A percentile compares a stretch with the other conserved stretches of the same genome.
Conservation (phyloP, 2,888 invertebrate genomes). For the Drosophila nr. medialis region DNA sequence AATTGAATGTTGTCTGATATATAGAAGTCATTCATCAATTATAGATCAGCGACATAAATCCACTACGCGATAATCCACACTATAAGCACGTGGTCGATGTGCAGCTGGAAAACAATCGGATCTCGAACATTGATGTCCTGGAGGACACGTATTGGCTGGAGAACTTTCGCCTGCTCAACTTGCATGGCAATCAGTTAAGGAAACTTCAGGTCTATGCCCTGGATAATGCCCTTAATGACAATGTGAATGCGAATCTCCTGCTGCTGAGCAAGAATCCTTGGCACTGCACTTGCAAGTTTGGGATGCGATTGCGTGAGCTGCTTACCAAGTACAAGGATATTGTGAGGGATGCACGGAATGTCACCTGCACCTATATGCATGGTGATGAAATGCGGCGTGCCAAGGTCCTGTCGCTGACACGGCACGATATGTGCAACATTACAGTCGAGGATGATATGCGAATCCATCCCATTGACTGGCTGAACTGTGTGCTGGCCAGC, state of each 20-base stretch:
- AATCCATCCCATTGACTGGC: slow-evolving; percentile 89
- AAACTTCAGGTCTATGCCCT: slow-evolving; percentile 93
- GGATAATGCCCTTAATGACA: slow-evolving; percentile 91
- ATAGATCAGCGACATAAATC: slow-evolving; percentile 89
- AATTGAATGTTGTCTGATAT: too few species aligned
- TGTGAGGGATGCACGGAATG: slow-evolving; percentile 89
- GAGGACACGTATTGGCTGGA: slow-evolving; percentile 92
- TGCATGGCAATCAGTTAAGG: slow-evolving; percentile 89
- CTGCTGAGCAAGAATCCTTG: slow-evolving; percentile 92
- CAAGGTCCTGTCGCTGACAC: slow-evolving; percentile 89
- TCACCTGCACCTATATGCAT: slow-evolving; percentile 89
- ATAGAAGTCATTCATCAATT: neutral
- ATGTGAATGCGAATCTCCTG: slow-evolving; percentile 89
- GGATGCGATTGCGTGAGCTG: slow-evolving; percentile 90
- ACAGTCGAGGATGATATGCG: slow-evolving; percentile 85
- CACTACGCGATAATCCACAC: slow-evolving; percentile 88
- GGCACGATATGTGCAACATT: slow-evolving; percentile 89
- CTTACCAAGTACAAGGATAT: slow-evolving; percentile 89
- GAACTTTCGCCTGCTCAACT: slow-evolving; percentile 91
- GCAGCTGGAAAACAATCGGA: slow-evolving; percentile 91
- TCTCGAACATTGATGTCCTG: slow-evolving; percentile 88
- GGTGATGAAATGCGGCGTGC: slow-evolving; percentile 81
- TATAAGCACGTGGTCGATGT: slow-evolving; percentile 90
- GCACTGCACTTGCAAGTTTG: slow-evolving; percentile 92
- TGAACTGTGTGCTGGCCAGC: slow-evolving; percentile 89